Evolutionary conservation across 2,113 vertebrate genomes (phyloP).

Genomic region (Ariopsis seemanni): DNA sequence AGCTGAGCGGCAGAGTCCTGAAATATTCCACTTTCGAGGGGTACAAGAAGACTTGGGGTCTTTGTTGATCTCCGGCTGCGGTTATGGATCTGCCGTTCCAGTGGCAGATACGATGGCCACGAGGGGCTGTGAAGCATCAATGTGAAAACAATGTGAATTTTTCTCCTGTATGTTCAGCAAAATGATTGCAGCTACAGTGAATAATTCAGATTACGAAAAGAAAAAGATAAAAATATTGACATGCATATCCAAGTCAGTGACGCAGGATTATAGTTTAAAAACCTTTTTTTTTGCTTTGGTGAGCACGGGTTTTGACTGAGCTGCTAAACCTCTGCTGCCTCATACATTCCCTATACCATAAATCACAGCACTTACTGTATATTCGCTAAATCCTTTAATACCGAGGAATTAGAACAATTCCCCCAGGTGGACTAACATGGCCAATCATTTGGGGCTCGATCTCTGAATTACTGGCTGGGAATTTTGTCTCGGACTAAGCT

Average conservation of each 20-base stretch:
- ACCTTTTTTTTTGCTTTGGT: background rate
- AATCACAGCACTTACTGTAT: background rate
- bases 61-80: no score
- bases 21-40: no score
- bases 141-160: background rate
- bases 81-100: no score
- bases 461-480: background rate
- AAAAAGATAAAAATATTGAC: background rate
- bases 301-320: background rate
- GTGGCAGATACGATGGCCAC: no score
- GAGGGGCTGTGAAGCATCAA: no score
- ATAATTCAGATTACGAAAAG: background rate
- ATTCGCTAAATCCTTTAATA: conserved; percentile 9
- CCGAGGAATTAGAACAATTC: background rate
- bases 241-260: background rate
- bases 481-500: background rate
- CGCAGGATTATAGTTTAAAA: background rate
- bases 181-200: background rate
- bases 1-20: no score
- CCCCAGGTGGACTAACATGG: background rate
- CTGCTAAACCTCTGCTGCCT: background rate
- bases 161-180: background rate
- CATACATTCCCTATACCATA: background rate
- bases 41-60: no score
- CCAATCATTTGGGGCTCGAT: background rate